Evolutionary conservation across 1,140 invertebrate species (phyloP), one percentile per base, ranked within the genome.

Genomic region (Gryllus bimaculatus): DNA sequence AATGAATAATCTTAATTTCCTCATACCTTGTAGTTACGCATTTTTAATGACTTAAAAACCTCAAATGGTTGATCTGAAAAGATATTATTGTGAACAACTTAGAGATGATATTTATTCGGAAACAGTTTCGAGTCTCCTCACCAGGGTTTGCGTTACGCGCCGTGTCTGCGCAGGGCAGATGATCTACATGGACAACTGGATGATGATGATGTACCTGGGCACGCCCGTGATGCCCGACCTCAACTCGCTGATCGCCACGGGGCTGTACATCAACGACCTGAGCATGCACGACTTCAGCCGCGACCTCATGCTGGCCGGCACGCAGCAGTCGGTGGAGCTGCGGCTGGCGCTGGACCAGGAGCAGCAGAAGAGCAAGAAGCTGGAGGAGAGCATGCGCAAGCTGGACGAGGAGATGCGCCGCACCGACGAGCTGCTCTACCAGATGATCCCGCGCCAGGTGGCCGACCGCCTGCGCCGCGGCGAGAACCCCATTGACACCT

Each of bases 391-490:
- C 0, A 98, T 99, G 96, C 89, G 92, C 81, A 97, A 97, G 86
- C 85, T 99, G 81, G 96, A 99, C 84, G 93, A 95, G 80, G 97
- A 99, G 85, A 98, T 98, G 96, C 93, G 93, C 83, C 89, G 96
- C 79, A 99, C 97, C 0, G 97, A 99, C 84, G 95, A 98, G 81
- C 87, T 99, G 0, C 86, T 99, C 0, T 99, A 99, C 86, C 97
- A 99, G 87, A 98, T 99, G 97, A 98, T 99, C 88, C 98, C 97
- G 8, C 98, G 98, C 86, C 94, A 96, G 85, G 96, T 98, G 0
- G 96, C 97, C 0, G 96, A 98, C 86, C 88, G 96, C 80, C 87
- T 99, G 21, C 87, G 97, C 80, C 93, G 93, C 78, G 97, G 98
- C 47, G 96, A 97, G 86, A 96, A 94, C 83, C 93, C 96, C 0